Base-by-base conservation (phyloP, 2,113 vertebrate genomes). In the Propithecus coquereli region DNA sequence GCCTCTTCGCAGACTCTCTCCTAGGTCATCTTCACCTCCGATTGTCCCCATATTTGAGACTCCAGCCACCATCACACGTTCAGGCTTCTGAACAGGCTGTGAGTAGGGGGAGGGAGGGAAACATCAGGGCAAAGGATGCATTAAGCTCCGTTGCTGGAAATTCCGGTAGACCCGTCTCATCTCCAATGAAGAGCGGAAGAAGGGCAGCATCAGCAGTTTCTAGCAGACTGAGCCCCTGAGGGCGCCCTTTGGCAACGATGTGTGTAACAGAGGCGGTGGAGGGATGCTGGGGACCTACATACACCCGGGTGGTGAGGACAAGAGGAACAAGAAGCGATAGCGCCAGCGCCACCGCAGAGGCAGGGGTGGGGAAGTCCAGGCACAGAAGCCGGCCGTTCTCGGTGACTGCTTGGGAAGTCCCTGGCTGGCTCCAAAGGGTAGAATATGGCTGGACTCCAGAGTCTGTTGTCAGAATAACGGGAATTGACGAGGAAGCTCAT, bases 101-200 rank as follows among this genome's bases (percentile, higher is more conserved):
- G 6, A 17, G 1, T 3, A 14, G 43, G 0, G 12, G 10, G 12
- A 18, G 54, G 40, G 13, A 9, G 40, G 43, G 13, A 20, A 32
- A 12, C 34, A 34, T 65, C 25, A 34, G 18, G 8, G 6, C 43
- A 61, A 59, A 71, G 34, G 12, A 34, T 63, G 16, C 3, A 40
- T 32, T 45, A 89, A 52, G 66, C 14, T 47, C 57, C 9, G 30
- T 57, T 71, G n/a, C 79, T n/a, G 12, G n/a, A 20, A 11, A 43
- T 52, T 54, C 68, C 37, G n/a, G 17, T 5, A 57, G 73, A 57
- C 23, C 9, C 57, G 47, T 84, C 50, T 90, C 73, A 71, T 57
- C 1, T 3, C 87, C 80, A 94, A 10, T 90, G 22, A 37, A 7
- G 27, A 37, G 57, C 16, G 66, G 3, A 6, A n/a, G 13, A 27